These are phyloP conservation scores for Nebria ingens DNA, from an alignment of 1,140 invertebrate species.

Conservation along the genomic window DNA sequence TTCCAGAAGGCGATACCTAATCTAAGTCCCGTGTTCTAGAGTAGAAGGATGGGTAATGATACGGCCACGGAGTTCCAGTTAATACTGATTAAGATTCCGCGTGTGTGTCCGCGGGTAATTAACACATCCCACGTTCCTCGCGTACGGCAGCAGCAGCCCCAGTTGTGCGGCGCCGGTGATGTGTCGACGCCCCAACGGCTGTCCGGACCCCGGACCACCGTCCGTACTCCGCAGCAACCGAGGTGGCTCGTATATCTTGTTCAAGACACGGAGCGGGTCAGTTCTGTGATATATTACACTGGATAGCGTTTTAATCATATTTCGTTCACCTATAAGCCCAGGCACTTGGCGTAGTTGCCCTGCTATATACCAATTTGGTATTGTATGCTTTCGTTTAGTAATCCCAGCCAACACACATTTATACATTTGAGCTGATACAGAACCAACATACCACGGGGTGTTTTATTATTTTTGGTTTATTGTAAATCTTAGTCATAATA, in stretches of 20 bases:
- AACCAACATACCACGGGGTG: no score
- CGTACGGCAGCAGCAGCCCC: not conserved
- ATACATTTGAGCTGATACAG: no score
- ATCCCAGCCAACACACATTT: no score
- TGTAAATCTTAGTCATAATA: no score
- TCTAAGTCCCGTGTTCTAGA: not conserved
- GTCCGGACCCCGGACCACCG: not conserved
- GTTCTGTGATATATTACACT: not conserved
- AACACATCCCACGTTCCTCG: conserved; percentile 7
- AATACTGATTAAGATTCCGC: conserved; percentile 16
- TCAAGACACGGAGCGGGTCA: not conserved
- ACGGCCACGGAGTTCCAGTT: conserved; percentile 5
- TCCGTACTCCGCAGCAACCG: not conserved
- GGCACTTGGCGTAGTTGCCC: no score
- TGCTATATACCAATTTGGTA: no score
- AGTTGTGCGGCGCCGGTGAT: not conserved
- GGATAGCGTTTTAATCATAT: not conserved
- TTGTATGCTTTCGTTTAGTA: no score
- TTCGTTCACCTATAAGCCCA: not conserved
- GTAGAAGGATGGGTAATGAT: no score
- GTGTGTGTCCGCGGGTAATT: conserved; percentile 15
- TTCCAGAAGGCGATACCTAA: not conserved
- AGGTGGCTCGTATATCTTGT: not conserved
- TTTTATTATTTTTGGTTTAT: no score
- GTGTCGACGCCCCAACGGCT: not conserved